Conservation (phyloP, 2,113 vertebrate species). For the Lonchura striata region DNA sequence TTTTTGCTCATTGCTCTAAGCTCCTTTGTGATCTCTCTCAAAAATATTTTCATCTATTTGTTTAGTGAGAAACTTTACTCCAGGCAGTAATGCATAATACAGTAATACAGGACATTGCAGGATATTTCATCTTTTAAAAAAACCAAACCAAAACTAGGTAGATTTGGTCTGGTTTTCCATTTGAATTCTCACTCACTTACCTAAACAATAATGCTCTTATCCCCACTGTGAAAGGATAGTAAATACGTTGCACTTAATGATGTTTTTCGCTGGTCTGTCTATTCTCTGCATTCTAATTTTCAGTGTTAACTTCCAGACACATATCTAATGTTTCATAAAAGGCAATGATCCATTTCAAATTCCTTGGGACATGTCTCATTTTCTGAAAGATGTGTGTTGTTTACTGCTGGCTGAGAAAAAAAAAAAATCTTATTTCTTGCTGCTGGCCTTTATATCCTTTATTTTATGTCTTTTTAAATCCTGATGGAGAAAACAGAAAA, state of each 20-base stretch:
- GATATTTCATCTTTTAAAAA: not conserved
- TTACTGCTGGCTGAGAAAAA: constrained; percentile 9
- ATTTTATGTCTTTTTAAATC: not conserved
- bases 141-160: not conserved
- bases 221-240: not conserved
- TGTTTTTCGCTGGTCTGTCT: constrained; percentile 45
- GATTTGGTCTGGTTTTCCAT: constrained; percentile 1
- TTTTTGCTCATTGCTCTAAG: constrained; percentile 40
- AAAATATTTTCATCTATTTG: constrained; percentile 42
- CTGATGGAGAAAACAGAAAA: constrained; percentile 5
- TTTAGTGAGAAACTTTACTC: constrained; percentile 35
- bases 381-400: constrained; percentile 42
- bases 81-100: constrained; percentile 19
- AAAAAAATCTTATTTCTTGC: not conserved
- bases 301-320: constrained; percentile 45
- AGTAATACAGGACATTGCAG: constrained; percentile 11
- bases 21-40: constrained; percentile 25
- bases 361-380: constrained; percentile 45
- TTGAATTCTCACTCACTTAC: constrained; percentile 35
- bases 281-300: constrained; percentile 60
- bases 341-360: constrained; percentile 64
- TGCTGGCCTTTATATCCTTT: not conserved
- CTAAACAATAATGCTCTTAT: constrained; percentile 29
- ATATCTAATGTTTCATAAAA: constrained; percentile 62
- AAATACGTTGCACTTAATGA: not conserved